Evolutionary conservation across 2,888 invertebrate genomes (phyloP).

Genomic region (Scaptomyza cyrtandrae): DNA sequence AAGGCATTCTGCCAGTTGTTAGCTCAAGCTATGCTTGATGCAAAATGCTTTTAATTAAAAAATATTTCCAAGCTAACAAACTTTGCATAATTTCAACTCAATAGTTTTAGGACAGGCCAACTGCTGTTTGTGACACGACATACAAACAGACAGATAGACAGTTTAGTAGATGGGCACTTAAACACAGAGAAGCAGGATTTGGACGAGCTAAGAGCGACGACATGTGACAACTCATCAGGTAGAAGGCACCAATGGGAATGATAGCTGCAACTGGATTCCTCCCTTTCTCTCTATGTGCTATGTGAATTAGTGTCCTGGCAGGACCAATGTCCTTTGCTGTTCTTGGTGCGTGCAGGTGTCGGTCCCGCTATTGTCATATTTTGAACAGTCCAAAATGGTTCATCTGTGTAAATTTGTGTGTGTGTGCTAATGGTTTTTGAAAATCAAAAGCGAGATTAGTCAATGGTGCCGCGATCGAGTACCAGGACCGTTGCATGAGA

Average conservation of each 20-base stretch:
- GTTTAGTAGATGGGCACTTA: slow-evolving; percentile 58
- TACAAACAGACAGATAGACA: slow-evolving; percentile 6
- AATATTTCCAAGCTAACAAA: slow-evolving; percentile 63
- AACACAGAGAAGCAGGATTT: slow-evolving; percentile 34
- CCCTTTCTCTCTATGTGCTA: slow-evolving; percentile 15
- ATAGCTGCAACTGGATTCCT: slow-evolving; percentile 44
- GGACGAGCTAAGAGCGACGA: slow-evolving; percentile 50
- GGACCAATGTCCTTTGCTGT: slow-evolving; percentile 14
- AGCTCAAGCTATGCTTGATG: slow-evolving; percentile 45
- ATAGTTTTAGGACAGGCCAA: slow-evolving; percentile 47
- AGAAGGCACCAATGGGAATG: slow-evolving; percentile 57
- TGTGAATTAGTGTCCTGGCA: slow-evolving; percentile 57
- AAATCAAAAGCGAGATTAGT: slow-evolving; percentile 70
- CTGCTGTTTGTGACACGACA: slow-evolving; percentile 32
- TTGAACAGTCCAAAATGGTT: slow-evolving; percentile 4
- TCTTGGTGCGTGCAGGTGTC: slow-evolving; percentile 44
- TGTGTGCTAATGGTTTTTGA: slow-evolving; percentile 61
- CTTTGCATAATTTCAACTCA: slow-evolving; percentile 71
- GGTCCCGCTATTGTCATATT: slow-evolving; percentile 56
- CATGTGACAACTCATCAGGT: slow-evolving; percentile 79
- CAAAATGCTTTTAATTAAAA: slow-evolving; percentile 72
- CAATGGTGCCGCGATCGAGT: slow-evolving; percentile 67
- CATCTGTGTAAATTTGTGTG: slow-evolving; percentile 40
- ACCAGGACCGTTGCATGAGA: slow-evolving; percentile 38
- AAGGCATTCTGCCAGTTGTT: slow-evolving; percentile 58